phyloP scores from a whole-genome alignment of 1,140 invertebrate species.

The Uloborus diversus region DNA sequence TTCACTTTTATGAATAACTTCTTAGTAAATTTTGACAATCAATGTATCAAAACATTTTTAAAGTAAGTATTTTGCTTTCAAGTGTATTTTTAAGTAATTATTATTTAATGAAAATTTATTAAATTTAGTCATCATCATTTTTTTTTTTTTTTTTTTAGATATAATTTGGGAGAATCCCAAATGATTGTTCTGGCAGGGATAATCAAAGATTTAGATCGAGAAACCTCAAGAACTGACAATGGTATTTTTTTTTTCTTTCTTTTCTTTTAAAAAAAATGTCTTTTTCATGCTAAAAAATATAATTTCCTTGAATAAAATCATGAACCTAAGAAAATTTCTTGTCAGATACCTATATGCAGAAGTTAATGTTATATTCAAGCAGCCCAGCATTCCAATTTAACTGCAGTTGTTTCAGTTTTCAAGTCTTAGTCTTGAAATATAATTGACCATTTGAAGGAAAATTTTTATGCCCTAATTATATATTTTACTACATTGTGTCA shows the following conservation, averaged over 20 bases:
- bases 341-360: too few species aligned
- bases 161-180: conserved; percentile 78
- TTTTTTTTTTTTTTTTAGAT: conserved; percentile 65
- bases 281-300: too few species aligned
- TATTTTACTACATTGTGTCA: too few species aligned
- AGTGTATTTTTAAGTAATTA: neutral
- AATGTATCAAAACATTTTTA: conserved; percentile 52
- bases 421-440: too few species aligned
- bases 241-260: conserved; percentile 66
- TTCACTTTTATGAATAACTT: conserved; percentile 78
- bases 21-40: conserved; percentile 72
- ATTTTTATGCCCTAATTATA: too few species aligned
- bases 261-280: neutral
- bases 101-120: neutral
- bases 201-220: conserved; percentile 84
- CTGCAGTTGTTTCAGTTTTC: too few species aligned
- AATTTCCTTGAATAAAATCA: too few species aligned
- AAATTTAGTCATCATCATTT: neutral
- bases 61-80: conserved; percentile 1
- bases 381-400: too few species aligned
- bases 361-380: too few species aligned
- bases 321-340: too few species aligned
- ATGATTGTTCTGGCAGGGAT: conserved; percentile 83
- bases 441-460: too few species aligned
- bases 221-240: conserved; percentile 81